Evolutionary conservation across 2,888 invertebrate genomes (phyloP), one percentile per base, ranked within the genome.

Genomic region (Macrophya alboannulata): DNA sequence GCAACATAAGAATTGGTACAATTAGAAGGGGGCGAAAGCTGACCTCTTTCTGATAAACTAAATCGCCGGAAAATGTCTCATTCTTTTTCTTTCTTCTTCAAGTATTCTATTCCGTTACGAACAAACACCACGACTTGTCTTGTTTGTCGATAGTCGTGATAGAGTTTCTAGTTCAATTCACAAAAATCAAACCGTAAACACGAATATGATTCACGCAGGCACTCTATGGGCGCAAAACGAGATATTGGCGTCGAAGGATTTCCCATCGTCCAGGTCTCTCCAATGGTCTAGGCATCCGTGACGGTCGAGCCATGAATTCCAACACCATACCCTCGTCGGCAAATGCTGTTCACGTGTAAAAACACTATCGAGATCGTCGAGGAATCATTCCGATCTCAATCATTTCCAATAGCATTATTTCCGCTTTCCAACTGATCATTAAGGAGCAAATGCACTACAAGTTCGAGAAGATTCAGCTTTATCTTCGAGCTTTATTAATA

Each of bases 161-260:
- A 31, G 31, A 31, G 31, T 3, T 31, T 31, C 3, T 31, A 25
- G 21, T 10, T 10, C 0, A 9, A 62, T 62, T 62, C 10, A 9
- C 25, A 21, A 10, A 25, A 0, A 62, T 62, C 10, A n/a, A 25
- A 62, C 12, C 12, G 8, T 25, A 9, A 62, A 17, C 25, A 8
- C 12, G 62, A 62, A 62, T 55, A 55, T 25, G 2, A 25, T 25
- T 15, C 31, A 37, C 68, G 37, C 37, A 68, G 68, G 68, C 6
- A 37, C 68, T 68, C 37, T 68, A 68, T 68, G 68, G 68, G 37
- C 37, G 15, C 37, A 68, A 17, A 37, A 68, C 94, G 62, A 94
- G 25, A 25, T 4, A 12, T 4, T 0, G 9, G 25, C 31, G 31
- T 31, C 31, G 31, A 31, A 31, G 31, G 1, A 31, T 31, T 31